A percentile compares a stretch with the other conserved stretches of the same genome.
Conservation (phyloP, 2,113 vertebrate genomes). For the Tyrannus savana region DNA sequence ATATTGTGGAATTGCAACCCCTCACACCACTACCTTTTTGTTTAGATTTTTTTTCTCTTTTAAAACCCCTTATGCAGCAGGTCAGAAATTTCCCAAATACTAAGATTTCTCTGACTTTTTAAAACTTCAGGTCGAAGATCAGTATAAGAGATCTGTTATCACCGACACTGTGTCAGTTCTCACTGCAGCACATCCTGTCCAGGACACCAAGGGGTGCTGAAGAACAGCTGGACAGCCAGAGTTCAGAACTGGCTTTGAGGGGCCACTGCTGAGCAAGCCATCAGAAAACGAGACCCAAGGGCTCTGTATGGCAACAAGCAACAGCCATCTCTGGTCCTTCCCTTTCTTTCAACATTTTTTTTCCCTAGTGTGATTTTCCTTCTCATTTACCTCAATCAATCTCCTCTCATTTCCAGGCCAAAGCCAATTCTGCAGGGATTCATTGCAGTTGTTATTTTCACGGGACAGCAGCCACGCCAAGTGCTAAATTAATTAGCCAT, state of each 20-base stretch:
- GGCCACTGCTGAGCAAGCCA: background rate
- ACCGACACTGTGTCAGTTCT: background rate
- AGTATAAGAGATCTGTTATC: background rate
- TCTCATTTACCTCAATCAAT: slow-evolving; percentile 35
- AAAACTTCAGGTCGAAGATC: background rate
- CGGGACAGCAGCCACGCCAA: background rate
- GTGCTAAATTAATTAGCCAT: slow-evolving; percentile 56
- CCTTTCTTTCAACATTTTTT: background rate
- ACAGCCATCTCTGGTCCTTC: background rate
- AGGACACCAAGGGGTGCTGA: background rate
- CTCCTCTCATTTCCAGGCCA: slow-evolving; percentile 11
- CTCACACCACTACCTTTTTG: background rate
- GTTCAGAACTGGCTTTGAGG: background rate
- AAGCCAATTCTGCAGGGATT: background rate
- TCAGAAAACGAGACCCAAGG: background rate
- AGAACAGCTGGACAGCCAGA: background rate
- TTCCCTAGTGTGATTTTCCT: background rate
- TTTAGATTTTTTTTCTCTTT: too few species aligned
- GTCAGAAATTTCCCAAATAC: background rate
- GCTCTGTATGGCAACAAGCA: background rate
- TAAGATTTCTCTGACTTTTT: background rate
- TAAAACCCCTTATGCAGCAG: background rate
- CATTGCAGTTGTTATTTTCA: slow-evolving; percentile 28
- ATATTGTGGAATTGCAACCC: background rate
- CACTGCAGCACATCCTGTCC: background rate